Conservation (phyloP, 1,140 invertebrate species). For the Hyphantria cunea region DNA sequence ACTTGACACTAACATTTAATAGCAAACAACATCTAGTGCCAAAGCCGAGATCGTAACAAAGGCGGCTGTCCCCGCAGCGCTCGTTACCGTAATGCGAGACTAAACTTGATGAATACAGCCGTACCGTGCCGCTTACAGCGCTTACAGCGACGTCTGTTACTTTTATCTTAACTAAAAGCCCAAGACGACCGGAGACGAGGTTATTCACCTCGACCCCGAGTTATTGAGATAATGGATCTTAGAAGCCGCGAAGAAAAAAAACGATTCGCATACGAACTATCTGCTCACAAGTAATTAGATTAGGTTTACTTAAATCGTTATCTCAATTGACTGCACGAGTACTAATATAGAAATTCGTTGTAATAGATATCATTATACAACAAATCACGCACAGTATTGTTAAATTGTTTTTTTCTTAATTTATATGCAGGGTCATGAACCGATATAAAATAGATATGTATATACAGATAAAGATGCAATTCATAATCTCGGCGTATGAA, state of each 20-base stretch:
- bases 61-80: conserved; percentile 27
- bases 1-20: conserved; percentile 10
- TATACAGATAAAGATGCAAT: no score
- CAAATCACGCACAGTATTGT: no score
- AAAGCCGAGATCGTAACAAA: conserved; percentile 9
- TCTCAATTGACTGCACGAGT: no score
- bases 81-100: conserved; percentile 58
- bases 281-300: conserved; percentile 7
- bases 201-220: conserved; percentile 27
- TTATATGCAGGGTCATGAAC: no score
- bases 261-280: conserved; percentile 11
- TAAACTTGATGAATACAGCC: conserved; percentile 60
- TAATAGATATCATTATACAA: no score
- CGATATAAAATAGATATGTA: no score
- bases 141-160: conserved; percentile 33
- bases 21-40: conserved; percentile 20
- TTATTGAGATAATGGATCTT: conserved; percentile 32
- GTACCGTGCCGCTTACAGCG: conserved; percentile 32
- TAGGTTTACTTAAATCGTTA: not conserved
- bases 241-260: conserved; percentile 12
- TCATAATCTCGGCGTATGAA: no score
- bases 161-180: conserved; percentile 43
- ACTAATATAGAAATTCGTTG: no score
- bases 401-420: no score
- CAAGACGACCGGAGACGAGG: conserved; percentile 20